Percentiles rank a stretch among this genome's conserved stretches.
Conservation (phyloP, 2,113 vertebrate genomes). For the Petrocephalus microphthalmus region DNA sequence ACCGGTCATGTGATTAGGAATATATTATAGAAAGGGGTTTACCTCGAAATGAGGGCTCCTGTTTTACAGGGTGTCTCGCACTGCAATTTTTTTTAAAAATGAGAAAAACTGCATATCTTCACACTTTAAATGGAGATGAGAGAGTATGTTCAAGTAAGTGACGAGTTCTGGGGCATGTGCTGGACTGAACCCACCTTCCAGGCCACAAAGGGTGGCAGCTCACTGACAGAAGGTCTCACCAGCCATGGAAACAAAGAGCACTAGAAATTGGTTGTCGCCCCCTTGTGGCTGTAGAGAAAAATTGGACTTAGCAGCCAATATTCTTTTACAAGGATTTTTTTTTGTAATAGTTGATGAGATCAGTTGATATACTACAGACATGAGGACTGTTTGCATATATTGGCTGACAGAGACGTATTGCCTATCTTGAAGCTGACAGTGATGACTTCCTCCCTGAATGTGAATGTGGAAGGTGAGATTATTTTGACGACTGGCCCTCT, state of each 20-base stretch:
- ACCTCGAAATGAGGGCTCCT: not conserved
- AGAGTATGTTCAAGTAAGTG: not conserved
- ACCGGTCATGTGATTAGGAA: not conserved
- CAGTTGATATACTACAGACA: conserved; percentile 36
- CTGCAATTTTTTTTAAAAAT: too few species aligned
- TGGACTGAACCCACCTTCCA: conserved; percentile 31
- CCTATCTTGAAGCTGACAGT: conserved; percentile 33
- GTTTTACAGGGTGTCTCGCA: not conserved
- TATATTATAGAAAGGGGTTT: not conserved
- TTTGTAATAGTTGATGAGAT: not conserved
- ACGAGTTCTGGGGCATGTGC: not conserved
- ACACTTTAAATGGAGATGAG: not conserved
- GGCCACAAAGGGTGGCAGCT: conserved; percentile 37
- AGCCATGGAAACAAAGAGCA: conserved; percentile 58
- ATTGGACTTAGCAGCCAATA: not conserved
- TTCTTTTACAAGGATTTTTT: not conserved
- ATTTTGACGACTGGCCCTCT: conserved; percentile 90
- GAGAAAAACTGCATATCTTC: not conserved
- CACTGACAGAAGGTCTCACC: conserved; percentile 48
- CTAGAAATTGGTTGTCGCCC: conserved; percentile 48
- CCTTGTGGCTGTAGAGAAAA: conserved; percentile 65
- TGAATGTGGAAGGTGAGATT: conserved; percentile 79
- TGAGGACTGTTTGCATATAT: conserved; percentile 64
- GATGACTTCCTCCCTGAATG: conserved; percentile 78
- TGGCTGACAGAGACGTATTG: conserved; percentile 21